Evolutionary conservation across 2,113 vertebrate genomes (phyloP).

Genomic region (Epinephelus moara): DNA sequence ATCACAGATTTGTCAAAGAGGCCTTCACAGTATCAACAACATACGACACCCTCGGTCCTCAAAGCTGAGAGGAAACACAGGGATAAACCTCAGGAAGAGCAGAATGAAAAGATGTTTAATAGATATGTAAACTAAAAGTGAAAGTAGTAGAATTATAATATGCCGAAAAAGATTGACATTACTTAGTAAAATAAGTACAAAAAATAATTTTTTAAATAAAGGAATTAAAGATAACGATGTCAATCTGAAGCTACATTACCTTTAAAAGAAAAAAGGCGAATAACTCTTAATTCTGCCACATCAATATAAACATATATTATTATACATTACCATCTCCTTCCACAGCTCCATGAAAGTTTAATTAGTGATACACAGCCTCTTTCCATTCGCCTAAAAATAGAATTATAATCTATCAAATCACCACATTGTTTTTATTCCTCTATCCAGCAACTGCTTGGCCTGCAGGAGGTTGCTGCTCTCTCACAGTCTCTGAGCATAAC

Average conservation of each 20-base stretch:
- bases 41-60: neutral
- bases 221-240: neutral
- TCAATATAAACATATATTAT: neutral
- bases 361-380: neutral
- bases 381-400: neutral
- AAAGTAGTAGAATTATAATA: neutral
- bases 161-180: neutral
- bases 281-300: neutral
- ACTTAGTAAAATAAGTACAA: neutral
- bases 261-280: neutral
- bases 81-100: neutral
- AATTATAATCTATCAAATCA: slow-evolving; percentile 9
- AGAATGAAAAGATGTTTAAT: neutral
- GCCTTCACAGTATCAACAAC: neutral
- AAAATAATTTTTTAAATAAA: neutral
- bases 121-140: neutral
- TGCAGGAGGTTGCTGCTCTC: neutral
- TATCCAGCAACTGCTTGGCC: neutral
- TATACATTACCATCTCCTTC: neutral
- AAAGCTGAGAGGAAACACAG: neutral
- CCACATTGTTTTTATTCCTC: neutral
- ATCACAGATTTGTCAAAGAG: neutral
- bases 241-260: neutral
- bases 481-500: slow-evolving; percentile 18
- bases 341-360: neutral